Percentiles rank a stretch among this genome's conserved stretches.
phyloP scores from a whole-genome alignment of 2,113 vertebrate species.

The Paedocypris sp. region DNA sequence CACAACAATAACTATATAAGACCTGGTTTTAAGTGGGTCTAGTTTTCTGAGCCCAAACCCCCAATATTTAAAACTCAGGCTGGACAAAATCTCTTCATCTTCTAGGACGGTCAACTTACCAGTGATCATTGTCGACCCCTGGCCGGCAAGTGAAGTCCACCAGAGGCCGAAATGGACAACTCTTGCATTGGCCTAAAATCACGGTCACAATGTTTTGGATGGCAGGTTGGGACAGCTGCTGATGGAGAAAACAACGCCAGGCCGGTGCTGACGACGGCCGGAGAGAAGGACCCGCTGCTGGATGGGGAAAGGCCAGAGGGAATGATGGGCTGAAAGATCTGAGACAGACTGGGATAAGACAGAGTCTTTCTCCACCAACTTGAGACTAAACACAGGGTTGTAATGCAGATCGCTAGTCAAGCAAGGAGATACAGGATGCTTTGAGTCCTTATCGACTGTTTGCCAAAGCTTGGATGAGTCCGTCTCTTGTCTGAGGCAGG shows the following conservation, averaged over 20 bases:
- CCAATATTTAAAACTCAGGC: not conserved
- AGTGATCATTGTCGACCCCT: constrained; percentile 34
- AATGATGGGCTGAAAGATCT: not conserved
- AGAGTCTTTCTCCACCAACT: not conserved
- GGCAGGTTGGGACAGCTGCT: not conserved
- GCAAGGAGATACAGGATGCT: not conserved
- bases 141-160: constrained; percentile 29
- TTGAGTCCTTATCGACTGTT: not conserved
- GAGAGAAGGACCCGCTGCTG: constrained; percentile 20
- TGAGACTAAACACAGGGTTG: too few relatives aligned
- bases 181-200: constrained; percentile 14
- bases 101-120: constrained; percentile 17
- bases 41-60: too few relatives aligned
- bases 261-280: too few relatives aligned
- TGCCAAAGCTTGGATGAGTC: not conserved
- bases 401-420: too few relatives aligned
- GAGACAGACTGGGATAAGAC: constrained; percentile 7
- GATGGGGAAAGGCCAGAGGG: too few relatives aligned
- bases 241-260: constrained; percentile 30
- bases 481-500: not conserved
- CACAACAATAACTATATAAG: too few relatives aligned
- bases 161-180: constrained; percentile 23
- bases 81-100: not conserved
- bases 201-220: constrained; percentile 8
- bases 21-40: too few relatives aligned